Evolutionary conservation across 2,797 vertebrate species (phyloP), one percentile per base, ranked within the genome.

Genomic region (Urocyon cinereoargenteus): DNA sequence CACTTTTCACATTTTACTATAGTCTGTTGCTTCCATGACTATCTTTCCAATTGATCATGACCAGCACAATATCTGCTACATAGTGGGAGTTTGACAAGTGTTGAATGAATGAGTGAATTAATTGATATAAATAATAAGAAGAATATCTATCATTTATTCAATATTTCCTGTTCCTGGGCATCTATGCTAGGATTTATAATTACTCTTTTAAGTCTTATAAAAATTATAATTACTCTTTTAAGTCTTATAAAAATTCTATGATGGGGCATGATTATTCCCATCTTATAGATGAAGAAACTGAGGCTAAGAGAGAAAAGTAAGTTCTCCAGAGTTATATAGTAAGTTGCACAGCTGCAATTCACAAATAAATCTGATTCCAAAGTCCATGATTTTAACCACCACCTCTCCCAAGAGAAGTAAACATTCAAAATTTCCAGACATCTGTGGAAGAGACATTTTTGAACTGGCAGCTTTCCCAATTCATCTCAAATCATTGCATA

Each of bases 391-490:
- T 94, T 92, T 86, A 94, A 87, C 87, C 3, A 85, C 91, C 86
- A 95, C 62, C 78, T 97, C 84, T 97, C 92, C 68, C 96, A 34
- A 70, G 88, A 95, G 94, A 97, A 96, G 92, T 95, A 97, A 98
- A 96, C 61, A 68, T 91, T 96, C 96, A 93, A 90, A 93, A 93
- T 97, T 97, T 92, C 78, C 93, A 97, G 97, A 97, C 93, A 96
- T 98, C 96, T 97, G 95, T 90, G 95, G 93, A 97, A 90, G 84
- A 98, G 97, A 94, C 90, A 93, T 98, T 97, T 97, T 96, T 61
- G n/a, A 97, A 94, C 72, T 97, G 98, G 97, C 97, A 97, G 72
- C 55, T 95, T 96, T 96, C 96, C 97, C 95, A 97, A 66, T 88
- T 96, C 91, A 95, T 97, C 95, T 97, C 96, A 97, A 96, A 97